A percentile compares a stretch with the other conserved stretches of the same genome.
Conservation (phyloP, 2,888 invertebrate genomes). For the Hypena proboscidalis region DNA sequence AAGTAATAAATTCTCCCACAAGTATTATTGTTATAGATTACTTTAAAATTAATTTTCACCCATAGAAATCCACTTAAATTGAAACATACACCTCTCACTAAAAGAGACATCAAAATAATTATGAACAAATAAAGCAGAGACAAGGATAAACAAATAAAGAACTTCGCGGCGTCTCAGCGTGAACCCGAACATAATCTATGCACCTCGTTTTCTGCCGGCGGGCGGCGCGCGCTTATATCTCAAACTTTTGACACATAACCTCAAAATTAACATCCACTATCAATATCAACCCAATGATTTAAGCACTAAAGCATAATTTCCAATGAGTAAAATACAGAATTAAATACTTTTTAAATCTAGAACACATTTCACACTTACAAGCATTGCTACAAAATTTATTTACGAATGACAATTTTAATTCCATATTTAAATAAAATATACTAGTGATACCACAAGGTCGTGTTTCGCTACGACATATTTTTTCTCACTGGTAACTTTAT, state of each 20-base stretch:
- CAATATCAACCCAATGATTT: slow-evolving; percentile 28
- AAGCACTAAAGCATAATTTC: slow-evolving; percentile 33
- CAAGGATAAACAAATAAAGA: slow-evolving; percentile 68
- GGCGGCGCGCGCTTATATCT: slow-evolving; percentile 61
- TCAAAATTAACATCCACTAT: slow-evolving; percentile 41
- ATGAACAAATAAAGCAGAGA: slow-evolving; percentile 50
- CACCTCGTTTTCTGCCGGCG: slow-evolving; percentile 64
- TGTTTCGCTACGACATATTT: slow-evolving; percentile 18
- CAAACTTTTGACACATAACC: slow-evolving; percentile 67
- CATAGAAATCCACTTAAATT: slow-evolving; percentile 24
- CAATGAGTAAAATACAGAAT: slow-evolving; percentile 6
- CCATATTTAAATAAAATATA: slow-evolving; percentile 17
- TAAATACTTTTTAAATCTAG: slow-evolving; percentile 39
- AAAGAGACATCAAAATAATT: slow-evolving; percentile 52
- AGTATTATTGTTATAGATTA: slow-evolving; percentile 8
- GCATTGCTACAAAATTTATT: slow-evolving; percentile 43
- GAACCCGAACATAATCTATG: slow-evolving; percentile 71
- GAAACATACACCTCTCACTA: slow-evolving; percentile 30
- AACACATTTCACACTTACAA: slow-evolving; percentile 55
- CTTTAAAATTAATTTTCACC: slow-evolving; percentile 18
- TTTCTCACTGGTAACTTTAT: slow-evolving; percentile 23
- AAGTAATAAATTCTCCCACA: slow-evolving; percentile 7
- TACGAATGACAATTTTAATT: slow-evolving; percentile 26
- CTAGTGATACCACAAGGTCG: slow-evolving; percentile 29
- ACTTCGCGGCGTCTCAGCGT: slow-evolving; percentile 71